These are phyloP conservation scores for Mobula birostris DNA, from an alignment of 2,113 vertebrate genomes.

Conservation along the genomic window DNA sequence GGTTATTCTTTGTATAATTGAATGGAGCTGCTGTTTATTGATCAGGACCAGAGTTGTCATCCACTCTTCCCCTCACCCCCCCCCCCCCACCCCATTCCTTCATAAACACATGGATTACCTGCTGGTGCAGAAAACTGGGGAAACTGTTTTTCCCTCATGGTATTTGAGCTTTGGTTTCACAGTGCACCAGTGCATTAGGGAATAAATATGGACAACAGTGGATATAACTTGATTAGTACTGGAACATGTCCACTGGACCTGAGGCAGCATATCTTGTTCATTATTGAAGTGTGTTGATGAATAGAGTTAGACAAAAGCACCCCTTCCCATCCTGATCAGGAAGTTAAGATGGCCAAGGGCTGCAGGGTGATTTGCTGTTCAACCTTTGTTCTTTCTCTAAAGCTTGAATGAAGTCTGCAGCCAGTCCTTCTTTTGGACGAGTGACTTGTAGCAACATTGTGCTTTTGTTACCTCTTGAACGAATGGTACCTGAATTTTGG, in stretches of 20 bases:
- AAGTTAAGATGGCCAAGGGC: background rate
- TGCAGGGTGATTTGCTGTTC: background rate
- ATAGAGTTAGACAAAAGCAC: background rate
- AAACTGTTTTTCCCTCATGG: background rate
- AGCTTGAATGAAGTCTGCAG: no score
- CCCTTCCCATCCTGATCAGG: background rate
- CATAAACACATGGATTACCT: background rate
- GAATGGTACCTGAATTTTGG: no score
- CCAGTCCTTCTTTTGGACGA: background rate
- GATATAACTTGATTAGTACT: background rate
- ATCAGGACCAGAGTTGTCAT: background rate
- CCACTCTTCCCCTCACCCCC: background rate
- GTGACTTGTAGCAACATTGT: background rate
- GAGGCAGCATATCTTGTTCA: background rate
- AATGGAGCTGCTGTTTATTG: background rate
- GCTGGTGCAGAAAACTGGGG: background rate
- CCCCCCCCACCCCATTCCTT: background rate
- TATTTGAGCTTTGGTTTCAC: background rate
- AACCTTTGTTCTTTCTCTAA: background rate
- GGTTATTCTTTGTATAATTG: background rate
- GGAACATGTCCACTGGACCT: background rate
- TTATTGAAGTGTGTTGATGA: background rate
- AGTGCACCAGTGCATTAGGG: background rate
- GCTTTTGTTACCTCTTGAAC: no score
- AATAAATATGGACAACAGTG: background rate